phyloP scores from a whole-genome alignment of 2,888 invertebrate species.

The Tinea trinotella region DNA sequence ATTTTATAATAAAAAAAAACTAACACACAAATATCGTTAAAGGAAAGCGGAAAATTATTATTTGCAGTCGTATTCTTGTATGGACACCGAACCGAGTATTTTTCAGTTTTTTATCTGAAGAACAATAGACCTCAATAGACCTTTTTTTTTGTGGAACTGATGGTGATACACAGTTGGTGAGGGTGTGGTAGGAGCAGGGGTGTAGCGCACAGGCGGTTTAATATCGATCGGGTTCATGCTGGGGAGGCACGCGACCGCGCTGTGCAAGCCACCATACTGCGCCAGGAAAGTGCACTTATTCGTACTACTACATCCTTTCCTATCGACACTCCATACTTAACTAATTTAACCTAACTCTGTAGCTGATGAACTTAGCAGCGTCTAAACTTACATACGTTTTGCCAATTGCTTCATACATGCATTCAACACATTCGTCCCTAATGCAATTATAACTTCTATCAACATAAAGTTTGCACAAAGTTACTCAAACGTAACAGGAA shows the following conservation, averaged over 20 bases:
- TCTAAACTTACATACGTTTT: too few species aligned
- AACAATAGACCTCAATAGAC: background rate
- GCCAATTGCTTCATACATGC: background rate
- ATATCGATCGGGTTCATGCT: constrained; percentile 10
- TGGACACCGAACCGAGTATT: too few species aligned
- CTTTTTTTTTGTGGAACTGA: background rate
- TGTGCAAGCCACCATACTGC: background rate
- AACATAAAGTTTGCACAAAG: background rate
- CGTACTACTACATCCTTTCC: background rate
- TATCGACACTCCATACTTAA: background rate
- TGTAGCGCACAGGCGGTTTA: background rate
- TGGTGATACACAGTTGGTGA: background rate
- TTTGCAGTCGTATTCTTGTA: too few species aligned
- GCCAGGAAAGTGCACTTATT: constrained; percentile 12
- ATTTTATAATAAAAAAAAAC: too few species aligned
- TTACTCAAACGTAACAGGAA: background rate
- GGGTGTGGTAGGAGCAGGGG: constrained; percentile 1
- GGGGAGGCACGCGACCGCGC: constrained; percentile 8
- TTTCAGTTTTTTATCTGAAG: too few species aligned
- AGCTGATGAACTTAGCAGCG: background rate
- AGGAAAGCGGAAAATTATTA: too few species aligned
- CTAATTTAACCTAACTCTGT: background rate
- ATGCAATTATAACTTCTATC: background rate
- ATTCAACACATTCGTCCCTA: background rate
- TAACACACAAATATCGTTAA: too few species aligned